Evolutionary conservation across 1,140 invertebrate species (phyloP), one percentile per base, ranked within the genome.

Genomic region (Lepidurus arcticus): DNA sequence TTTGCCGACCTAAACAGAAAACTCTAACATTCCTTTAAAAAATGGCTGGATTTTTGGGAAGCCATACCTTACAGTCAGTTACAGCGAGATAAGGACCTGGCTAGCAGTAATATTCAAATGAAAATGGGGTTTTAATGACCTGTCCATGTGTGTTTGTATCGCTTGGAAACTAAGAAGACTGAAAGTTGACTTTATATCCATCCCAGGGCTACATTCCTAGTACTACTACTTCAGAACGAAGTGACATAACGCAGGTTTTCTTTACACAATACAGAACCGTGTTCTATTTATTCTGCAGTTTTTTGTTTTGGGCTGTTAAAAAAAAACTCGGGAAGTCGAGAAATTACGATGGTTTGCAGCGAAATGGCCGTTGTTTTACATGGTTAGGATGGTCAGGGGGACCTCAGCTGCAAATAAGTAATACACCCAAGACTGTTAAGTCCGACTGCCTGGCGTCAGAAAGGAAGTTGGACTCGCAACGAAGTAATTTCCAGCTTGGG

Each of bases 201-300:
- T 65, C n/a, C 53, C 1, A 65, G 21, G 8, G 16, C 53, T 16
- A 9, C 53, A 65, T 65, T 65, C 53, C 53, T 65, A 21, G 13
- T 9, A 10, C 9, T 65, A 65, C 9, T 65, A 65, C 53, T 65
- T 65, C 8, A 65, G 21, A 65, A 65, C 53, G 53, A 65, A 65
- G 9, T 65, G 53, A 65, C 53, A 65, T 65, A n/a, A 16, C 16
- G 53, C 53, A 65, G 53, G 53, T 65, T 65, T 34, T 34, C 34
- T 34, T 65, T 21, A 65, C 53, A 65, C 53, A 65, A n/a, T 65
- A 65, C 53, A 65, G 34, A 34, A 65, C 53, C 53, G 53, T 65
- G 16, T 65, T 16, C 53, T 21, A 65, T 65, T 7, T n/a, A 7
- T 13, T 65, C 6, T 65, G 53, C 53, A 65, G 16, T 13, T 65